phyloP scores from a whole-genome alignment of 2,797 vertebrate genomes.

The Phoebastria nigripes region DNA sequence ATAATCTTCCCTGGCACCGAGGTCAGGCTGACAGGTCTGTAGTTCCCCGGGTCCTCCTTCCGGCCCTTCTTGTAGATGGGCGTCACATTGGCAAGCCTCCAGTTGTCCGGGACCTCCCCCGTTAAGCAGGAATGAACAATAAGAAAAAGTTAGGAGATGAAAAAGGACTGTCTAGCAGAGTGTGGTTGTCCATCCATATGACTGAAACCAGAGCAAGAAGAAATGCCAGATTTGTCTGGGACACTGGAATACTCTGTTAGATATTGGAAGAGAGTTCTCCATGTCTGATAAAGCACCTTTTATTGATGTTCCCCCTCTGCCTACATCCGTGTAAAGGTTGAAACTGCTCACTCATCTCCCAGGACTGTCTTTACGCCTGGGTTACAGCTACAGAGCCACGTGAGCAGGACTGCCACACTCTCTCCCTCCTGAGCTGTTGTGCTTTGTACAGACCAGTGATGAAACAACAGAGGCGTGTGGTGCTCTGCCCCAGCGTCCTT shows the following conservation, averaged over 20 bases:
- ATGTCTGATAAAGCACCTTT: not conserved
- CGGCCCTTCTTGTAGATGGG: too few species aligned
- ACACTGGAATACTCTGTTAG: not conserved
- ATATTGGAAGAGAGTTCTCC: not conserved
- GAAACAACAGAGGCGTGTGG: not conserved
- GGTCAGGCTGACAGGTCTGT: too few species aligned
- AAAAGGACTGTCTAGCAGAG: not conserved
- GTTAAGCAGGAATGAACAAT: not conserved
- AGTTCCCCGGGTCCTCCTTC: too few species aligned
- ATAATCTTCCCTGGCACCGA: too few species aligned
- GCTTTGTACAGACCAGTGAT: not conserved
- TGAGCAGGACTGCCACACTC: not conserved
- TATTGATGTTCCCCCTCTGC: not conserved
- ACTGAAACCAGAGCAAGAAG: not conserved
- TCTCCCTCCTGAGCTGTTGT: not conserved
- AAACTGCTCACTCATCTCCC: not conserved
- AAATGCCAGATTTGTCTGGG: not conserved
- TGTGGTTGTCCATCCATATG: not conserved
- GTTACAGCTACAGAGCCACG: not conserved
- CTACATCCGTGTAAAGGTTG: not conserved
- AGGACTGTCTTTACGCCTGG: not conserved
- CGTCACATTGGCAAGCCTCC: too few species aligned
- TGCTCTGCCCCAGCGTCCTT: not conserved
- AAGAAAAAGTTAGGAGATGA: not conserved
- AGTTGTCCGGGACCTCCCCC: too few species aligned